A percentile compares a stretch with the other conserved stretches of the same genome.
Evolutionary conservation across 2,888 invertebrate genomes (phyloP).

Genomic region (Lycia hirtaria): DNA sequence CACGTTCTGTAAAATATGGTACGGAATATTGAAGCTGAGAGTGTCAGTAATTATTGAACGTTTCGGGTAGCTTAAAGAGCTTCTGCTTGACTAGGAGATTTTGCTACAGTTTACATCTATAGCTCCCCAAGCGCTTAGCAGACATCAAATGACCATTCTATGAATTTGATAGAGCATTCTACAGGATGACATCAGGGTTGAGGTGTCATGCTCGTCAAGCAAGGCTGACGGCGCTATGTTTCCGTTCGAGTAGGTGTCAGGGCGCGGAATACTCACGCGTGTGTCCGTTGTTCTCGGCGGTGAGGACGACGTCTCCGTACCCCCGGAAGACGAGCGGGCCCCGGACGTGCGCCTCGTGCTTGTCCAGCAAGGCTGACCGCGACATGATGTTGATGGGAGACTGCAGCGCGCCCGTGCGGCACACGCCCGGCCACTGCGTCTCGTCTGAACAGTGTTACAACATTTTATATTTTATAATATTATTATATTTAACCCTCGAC

Average conservation of each 20-base stretch:
- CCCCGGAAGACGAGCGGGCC: slow-evolving; percentile 70
- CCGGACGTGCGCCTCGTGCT: slow-evolving; percentile 66
- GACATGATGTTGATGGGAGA: slow-evolving; percentile 91
- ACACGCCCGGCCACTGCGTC: slow-evolving; percentile 87
- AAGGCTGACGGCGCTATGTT: background rate
- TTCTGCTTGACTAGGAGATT: too few species aligned
- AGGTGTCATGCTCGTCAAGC: background rate
- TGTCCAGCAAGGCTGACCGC: slow-evolving; percentile 80
- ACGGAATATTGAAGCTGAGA: too few species aligned
- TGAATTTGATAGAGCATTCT: too few species aligned
- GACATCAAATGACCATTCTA: too few species aligned
- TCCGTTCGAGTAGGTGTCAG: background rate
- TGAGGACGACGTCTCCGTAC: slow-evolving; percentile 59
- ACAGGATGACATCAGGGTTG: background rate
- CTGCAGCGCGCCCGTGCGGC: slow-evolving; percentile 87
- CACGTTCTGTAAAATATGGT: too few species aligned
- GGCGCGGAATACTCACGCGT: slow-evolving; percentile 59
- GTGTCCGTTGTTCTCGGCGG: slow-evolving; percentile 70
- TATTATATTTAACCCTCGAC: too few species aligned
- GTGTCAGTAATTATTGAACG: too few species aligned
- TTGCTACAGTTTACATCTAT: too few species aligned
- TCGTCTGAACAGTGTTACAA: too few species aligned
- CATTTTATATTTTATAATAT: too few species aligned
- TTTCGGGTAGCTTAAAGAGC: too few species aligned
- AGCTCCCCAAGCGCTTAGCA: too few species aligned